Conservation (phyloP, 1,140 invertebrate species). For the Drosophila ananassae region DNA sequence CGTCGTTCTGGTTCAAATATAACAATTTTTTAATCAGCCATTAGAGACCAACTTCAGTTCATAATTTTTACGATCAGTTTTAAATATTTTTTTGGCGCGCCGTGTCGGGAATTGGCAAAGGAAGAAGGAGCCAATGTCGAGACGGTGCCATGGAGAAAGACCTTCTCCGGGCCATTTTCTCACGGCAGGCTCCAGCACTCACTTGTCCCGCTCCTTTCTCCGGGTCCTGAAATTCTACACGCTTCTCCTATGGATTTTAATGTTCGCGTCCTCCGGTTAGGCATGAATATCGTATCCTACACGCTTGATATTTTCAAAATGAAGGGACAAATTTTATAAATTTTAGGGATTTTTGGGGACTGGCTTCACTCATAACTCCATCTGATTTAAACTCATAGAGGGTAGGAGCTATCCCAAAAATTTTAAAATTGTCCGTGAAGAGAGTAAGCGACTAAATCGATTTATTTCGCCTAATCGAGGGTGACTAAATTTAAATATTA, state of each 20-base stretch:
- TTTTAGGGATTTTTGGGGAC: neutral
- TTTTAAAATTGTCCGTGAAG: constrained; percentile 28
- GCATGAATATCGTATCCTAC: constrained; percentile 45
- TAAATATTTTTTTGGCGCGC: constrained; percentile 58
- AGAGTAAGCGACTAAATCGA: constrained; percentile 3
- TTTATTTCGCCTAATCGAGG: constrained; percentile 7
- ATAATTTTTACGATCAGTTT: constrained; percentile 48
- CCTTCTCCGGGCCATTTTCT: constrained; percentile 51
- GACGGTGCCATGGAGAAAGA: constrained; percentile 42
- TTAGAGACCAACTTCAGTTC: constrained; percentile 55
- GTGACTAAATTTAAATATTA: constrained; percentile 2
- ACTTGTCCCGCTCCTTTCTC: constrained; percentile 46
- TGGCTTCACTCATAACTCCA: constrained; percentile 7
- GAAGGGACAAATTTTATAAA: constrained; percentile 25
- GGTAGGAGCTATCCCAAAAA: constrained; percentile 30
- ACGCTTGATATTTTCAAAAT: constrained; percentile 64
- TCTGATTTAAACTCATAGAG: constrained; percentile 43
- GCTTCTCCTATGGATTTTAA: constrained; percentile 60
- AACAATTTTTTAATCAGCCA: constrained; percentile 72
- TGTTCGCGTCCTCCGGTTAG: constrained; percentile 35
- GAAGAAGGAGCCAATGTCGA: constrained; percentile 8
- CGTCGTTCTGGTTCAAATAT: constrained; percentile 74
- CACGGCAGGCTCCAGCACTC: constrained; percentile 51
- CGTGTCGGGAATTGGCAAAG: constrained; percentile 65
- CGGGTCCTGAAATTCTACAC: constrained; percentile 67